Conservation (phyloP, 1,140 invertebrate genomes). For the Tribolium castaneum region DNA sequence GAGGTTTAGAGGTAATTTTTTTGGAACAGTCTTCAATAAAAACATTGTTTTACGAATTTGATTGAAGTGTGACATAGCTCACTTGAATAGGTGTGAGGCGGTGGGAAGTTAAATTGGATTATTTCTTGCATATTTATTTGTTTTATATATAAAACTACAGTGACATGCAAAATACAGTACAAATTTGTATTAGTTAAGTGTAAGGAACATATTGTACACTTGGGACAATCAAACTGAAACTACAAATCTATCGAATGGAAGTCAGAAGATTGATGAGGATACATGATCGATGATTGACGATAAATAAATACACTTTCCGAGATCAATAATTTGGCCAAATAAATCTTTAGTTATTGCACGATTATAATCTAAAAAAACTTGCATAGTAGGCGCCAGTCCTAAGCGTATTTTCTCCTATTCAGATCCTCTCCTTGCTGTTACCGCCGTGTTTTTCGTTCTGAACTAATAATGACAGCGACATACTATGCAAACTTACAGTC, state of each 20-base stretch:
- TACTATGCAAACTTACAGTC: slow-evolving; percentile 39
- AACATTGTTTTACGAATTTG: no score
- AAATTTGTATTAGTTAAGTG: slow-evolving; percentile 26
- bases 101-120: neutral
- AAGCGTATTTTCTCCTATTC: neutral
- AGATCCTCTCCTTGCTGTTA: neutral
- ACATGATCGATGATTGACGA: neutral
- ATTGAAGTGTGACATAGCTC: no score
- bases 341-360: slow-evolving; percentile 28
- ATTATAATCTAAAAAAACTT: slow-evolving; percentile 35
- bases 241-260: slow-evolving; percentile 11
- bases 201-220: slow-evolving; percentile 21
- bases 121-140: neutral
- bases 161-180: slow-evolving; percentile 41
- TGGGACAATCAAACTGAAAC: neutral
- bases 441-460: neutral
- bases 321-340: slow-evolving; percentile 31
- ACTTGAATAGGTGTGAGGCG: neutral
- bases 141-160: slow-evolving; percentile 41
- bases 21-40: no score
- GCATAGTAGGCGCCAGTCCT: slow-evolving; percentile 23
- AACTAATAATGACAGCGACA: neutral
- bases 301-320: slow-evolving; percentile 28
- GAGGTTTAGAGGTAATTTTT: no score
- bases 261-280: neutral